Evolutionary conservation across 2,888 invertebrate species (phyloP), one percentile per base, ranked within the genome.

Genomic region (Drosophila neoperkinsi): DNA sequence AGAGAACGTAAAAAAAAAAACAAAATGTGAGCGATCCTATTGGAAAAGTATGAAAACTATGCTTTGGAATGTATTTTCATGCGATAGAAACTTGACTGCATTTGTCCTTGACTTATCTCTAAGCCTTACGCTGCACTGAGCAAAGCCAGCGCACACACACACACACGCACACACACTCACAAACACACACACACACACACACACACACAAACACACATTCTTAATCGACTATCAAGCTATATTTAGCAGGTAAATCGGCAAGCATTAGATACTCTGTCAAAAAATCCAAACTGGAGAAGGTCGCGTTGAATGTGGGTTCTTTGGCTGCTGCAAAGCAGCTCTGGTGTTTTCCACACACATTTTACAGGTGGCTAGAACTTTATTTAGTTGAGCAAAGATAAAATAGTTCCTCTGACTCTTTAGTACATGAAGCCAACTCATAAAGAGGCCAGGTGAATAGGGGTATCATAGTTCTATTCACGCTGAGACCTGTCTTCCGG

Each of bases 91-190:
- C 50, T 76, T 73, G 63, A 57, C 72, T 80, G 86, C 64, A 69
- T 72, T 74, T 69, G 63, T 65, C 59, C 77, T 71, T 77, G 79
- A 84, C 83, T 86, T 86, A 88, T 85, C 84, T 81, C 56, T 49
- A 30, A 71, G 61, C 56, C 81, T 83, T 72, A 77, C 86, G 83
- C 83, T 84, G 75, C 76, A 69, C 81, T 81, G 84, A 72, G 63
- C 89, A 88, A 52, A 41, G 18, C 25, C 53, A 46, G 30, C 16
- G 5, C 36, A 16, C 36, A 16, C 36, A 4, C 33, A 4, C 33
- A 33, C 36, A 0, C 34, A 34, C 13, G 5, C 34, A 13, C 51
- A 59, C 38, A 65, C 53, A 46, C 34, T 59, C 51, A 64, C 34
- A 65, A 50, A 36, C 31, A 61, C 49, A 64, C 34, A 62, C 53